These are phyloP conservation scores for Acutogordius australiensis DNA, from an alignment of 2,888 invertebrate genomes.

Conservation along the genomic window DNA sequence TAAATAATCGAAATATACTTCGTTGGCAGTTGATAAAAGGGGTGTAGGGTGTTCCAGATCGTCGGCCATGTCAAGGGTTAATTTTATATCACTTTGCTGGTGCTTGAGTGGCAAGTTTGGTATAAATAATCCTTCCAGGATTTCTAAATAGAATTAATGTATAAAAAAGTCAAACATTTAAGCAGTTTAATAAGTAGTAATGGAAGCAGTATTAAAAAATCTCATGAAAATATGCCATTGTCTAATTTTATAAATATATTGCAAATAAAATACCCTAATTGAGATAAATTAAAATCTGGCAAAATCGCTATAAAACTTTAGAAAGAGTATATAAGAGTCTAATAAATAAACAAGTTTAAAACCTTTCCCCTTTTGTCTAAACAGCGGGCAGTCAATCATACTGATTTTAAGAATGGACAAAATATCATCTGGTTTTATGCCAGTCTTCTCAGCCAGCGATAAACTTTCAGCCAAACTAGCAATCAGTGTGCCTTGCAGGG, in stretches of 20 bases:
- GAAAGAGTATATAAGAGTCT: too few species aligned
- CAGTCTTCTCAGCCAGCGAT: conserved; percentile 3
- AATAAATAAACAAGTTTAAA: neutral
- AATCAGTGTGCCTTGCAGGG: neutral
- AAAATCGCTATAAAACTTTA: too few species aligned
- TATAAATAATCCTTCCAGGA: conserved; percentile 1
- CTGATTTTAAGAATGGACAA: neutral
- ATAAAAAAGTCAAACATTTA: too few species aligned
- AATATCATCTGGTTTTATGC: neutral
- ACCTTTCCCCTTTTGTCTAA: conserved; percentile 2
- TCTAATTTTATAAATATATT: too few species aligned
- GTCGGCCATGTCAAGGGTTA: conserved; percentile 7
- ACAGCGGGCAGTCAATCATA: neutral
- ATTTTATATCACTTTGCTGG: conserved; percentile 4
- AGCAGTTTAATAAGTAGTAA: too few species aligned
- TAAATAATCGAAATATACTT: neutral
- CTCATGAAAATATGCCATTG: too few species aligned
- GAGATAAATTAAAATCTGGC: too few species aligned
- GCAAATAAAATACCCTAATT: too few species aligned
- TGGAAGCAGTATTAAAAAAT: too few species aligned
- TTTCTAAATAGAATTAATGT: neutral
- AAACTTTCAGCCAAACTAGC: neutral
- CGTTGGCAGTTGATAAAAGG: neutral
- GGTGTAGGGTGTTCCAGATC: neutral
- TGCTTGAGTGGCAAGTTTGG: neutral